Conservation (phyloP, 1,140 invertebrate genomes). For the Diorhabda carinulata region DNA sequence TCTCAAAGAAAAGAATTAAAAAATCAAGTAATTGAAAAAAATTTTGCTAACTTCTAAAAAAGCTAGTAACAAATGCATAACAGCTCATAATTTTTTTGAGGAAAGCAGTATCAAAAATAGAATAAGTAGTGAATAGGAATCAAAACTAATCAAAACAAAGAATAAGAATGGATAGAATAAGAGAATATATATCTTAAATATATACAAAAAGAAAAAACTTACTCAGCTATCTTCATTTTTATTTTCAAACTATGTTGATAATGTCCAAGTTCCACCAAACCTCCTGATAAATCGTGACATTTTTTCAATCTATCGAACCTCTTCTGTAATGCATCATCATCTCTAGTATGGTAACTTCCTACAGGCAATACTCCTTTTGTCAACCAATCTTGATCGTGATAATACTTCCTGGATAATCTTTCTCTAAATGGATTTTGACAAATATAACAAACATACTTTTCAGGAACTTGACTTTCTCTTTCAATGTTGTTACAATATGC, state of each 20-base stretch:
- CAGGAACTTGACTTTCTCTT: constrained; percentile 73
- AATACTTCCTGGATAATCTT: constrained; percentile 66
- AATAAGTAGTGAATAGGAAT: too few species aligned
- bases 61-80: too few species aligned
- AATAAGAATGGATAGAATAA: too few species aligned
- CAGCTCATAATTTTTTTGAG: too few species aligned
- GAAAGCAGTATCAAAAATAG: too few species aligned
- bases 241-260: constrained; percentile 67
- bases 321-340: constrained; percentile 44
- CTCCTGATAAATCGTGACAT: constrained; percentile 68
- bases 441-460: constrained; percentile 85
- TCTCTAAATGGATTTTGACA: constrained; percentile 75
- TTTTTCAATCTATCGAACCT: constrained; percentile 56
- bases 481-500: constrained; percentile 82
- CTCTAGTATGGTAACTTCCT: constrained; percentile 47
- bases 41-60: too few species aligned
- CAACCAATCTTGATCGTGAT: constrained; percentile 84
- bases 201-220: constrained; percentile 44
- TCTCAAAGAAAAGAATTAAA: too few species aligned
- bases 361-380: constrained; percentile 74
- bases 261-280: constrained; percentile 62
- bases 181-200: not conserved
- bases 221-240: constrained; percentile 75
- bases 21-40: too few species aligned
- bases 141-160: too few species aligned